Evolutionary conservation across 2,797 vertebrate genomes (phyloP).

Genomic region (Atherinosoma microstoma): DNA sequence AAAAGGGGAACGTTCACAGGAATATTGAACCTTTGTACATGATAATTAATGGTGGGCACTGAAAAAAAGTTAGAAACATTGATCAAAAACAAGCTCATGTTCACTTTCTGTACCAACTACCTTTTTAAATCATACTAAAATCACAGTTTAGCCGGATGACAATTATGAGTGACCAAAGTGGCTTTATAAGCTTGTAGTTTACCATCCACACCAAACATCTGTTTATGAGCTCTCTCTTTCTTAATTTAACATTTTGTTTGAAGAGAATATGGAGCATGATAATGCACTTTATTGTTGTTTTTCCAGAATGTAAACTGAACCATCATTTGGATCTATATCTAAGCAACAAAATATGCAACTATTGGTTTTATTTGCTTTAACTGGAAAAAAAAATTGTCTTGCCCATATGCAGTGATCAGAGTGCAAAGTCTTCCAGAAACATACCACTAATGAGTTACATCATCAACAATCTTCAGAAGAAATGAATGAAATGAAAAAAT

Average conservation of each 20-base stretch:
- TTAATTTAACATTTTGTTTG: slow-evolving; percentile 11
- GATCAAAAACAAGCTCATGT: slow-evolving; percentile 63
- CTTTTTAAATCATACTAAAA: slow-evolving; percentile 56
- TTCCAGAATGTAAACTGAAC: not conserved
- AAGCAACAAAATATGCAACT: slow-evolving; percentile 1
- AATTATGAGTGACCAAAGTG: slow-evolving; percentile 47
- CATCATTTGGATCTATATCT: slow-evolving; percentile 8
- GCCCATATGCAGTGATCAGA: slow-evolving; percentile 6
- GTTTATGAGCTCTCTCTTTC: slow-evolving; percentile 12
- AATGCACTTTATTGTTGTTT: slow-evolving; percentile 1
- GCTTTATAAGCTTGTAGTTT: slow-evolving; percentile 29
- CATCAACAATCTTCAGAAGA: not conserved
- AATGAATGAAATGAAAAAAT: no score
- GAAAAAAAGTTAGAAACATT: slow-evolving; percentile 57
- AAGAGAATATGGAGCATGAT: slow-evolving; percentile 5
- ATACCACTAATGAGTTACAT: not conserved
- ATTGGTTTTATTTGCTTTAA: not conserved
- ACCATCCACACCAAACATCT: not conserved
- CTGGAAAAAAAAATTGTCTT: slow-evolving; percentile 3
- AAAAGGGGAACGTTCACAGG: slow-evolving; percentile 61
- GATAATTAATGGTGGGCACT: slow-evolving; percentile 70
- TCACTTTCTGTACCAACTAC: slow-evolving; percentile 59
- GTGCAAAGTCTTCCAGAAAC: slow-evolving; percentile 1
- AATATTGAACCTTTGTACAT: slow-evolving; percentile 67
- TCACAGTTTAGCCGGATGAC: slow-evolving; percentile 82